Evolutionary conservation across 2,113 vertebrate genomes (phyloP), one percentile per base, ranked within the genome.

Genomic region (Podilymbus podiceps): DNA sequence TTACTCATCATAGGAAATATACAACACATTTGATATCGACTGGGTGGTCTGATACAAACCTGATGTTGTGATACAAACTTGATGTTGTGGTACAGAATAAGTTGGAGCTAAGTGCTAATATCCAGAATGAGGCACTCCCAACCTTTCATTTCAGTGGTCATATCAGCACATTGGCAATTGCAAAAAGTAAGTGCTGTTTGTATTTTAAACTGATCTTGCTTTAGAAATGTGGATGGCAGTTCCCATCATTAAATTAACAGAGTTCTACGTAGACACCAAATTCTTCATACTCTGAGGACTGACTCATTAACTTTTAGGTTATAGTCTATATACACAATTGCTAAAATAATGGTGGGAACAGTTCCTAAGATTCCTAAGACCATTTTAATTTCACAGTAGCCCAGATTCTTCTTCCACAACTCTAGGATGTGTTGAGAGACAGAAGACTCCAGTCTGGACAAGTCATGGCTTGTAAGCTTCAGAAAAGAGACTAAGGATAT

Each of bases 401-500:
- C 47, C 31, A 73, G 16, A 67, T 66, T 77, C 11, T 55, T 50
- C 40, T 72, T 90, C 12, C 31, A 21, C 5, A 53, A 5, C 28
- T 79, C 4, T 24, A 77, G 20, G 4, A 19, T 55, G 12, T n/a
- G 7, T 68, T 94, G 40, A 23, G 11, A 68, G 52, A 58, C 5
- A 42, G 20, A 8, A 88, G 16, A 66, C 38, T 82, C 10, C 0
- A 0, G 9, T 17, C 33, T 53, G 24, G 33, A 8, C 8, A 53
- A 88, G 14, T 38, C 31, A 85, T 1, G 25, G 15, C 5, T 82
- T 66, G 11, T 87, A 49, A 7, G 2, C 8, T 23, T 64, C 58
- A 85, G 53, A 53, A 73, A 85, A 60, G 28, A 33, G 46, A 42
- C 4, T 17, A 12, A 62, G 8, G 13, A 76, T 15, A 76, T 15